These are phyloP conservation scores for Anableps anableps DNA, from an alignment of 2,797 vertebrate species.

Conservation along the genomic window DNA sequence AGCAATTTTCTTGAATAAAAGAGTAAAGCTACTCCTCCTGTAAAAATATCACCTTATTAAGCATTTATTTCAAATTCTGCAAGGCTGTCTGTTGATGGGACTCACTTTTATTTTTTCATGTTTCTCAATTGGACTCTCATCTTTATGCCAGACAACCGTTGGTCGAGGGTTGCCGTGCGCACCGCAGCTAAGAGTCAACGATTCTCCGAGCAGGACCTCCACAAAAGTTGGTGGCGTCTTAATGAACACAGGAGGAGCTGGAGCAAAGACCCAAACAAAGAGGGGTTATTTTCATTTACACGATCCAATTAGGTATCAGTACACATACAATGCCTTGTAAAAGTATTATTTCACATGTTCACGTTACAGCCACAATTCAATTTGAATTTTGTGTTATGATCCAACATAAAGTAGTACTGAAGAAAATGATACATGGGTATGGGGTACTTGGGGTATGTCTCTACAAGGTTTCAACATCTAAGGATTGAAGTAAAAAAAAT, in stretches of 20 bases:
- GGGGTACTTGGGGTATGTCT: background rate
- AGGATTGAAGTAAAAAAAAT: background rate
- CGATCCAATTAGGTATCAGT: constrained; percentile 11
- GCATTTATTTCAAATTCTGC: constrained; percentile 44
- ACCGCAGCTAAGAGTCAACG: constrained; percentile 87
- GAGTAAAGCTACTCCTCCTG: constrained; percentile 32
- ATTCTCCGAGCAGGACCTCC: constrained; percentile 86
- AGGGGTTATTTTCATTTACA: constrained; percentile 1
- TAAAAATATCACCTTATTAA: constrained; percentile 11
- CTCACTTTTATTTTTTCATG: constrained; percentile 87
- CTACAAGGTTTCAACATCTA: background rate
- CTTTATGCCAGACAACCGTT: constrained; percentile 89
- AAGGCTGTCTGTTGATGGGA: constrained; percentile 39
- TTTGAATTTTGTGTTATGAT: background rate
- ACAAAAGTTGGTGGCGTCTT: constrained; percentile 88
- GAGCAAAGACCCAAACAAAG: constrained; percentile 39
- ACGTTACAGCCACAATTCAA: background rate
- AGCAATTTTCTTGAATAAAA: constrained; percentile 32
- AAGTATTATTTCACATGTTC: background rate
- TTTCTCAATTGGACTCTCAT: constrained; percentile 79
- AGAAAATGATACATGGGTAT: background rate
- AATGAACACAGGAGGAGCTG: constrained; percentile 91
- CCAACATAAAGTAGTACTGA: background rate
- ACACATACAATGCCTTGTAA: background rate
- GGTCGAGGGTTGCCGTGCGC: constrained; percentile 92